Conservation (phyloP, 2,888 invertebrate species). For the Phanerotoma sp. region DNA sequence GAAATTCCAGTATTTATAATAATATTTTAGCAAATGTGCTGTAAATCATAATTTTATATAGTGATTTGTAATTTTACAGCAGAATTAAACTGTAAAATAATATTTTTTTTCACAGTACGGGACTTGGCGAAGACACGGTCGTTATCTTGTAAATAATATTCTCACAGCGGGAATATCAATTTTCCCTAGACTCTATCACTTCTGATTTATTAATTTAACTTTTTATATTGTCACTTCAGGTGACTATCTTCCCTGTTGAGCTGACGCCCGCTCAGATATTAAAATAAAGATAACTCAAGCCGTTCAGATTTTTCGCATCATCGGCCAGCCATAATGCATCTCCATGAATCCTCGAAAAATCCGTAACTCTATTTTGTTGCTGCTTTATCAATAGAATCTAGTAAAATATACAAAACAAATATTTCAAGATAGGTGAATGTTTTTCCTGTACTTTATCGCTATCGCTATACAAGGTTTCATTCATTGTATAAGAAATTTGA, state of each 20-base stretch:
- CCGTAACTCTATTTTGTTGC: neutral
- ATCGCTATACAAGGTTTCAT: neutral
- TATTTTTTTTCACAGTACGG: too few relatives aligned
- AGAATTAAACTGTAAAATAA: too few relatives aligned
- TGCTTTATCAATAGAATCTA: neutral
- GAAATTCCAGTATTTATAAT: too few relatives aligned
- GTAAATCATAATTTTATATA: too few relatives aligned
- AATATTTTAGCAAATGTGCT: too few relatives aligned
- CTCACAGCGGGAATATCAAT: slow-evolving; percentile 55
- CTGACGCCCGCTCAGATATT: too few relatives aligned
- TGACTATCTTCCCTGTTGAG: neutral
- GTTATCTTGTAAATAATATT: slow-evolving; percentile 58
- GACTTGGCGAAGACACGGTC: slow-evolving; percentile 56
- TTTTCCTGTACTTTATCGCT: neutral
- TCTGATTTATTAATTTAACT: slow-evolving; percentile 11
- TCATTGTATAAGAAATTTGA: neutral
- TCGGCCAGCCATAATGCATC: slow-evolving; percentile 10
- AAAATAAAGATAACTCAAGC: too few relatives aligned
- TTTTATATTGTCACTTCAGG: neutral
- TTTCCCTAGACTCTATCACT: slow-evolving; percentile 36
- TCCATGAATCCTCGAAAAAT: neutral
- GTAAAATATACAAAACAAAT: neutral
- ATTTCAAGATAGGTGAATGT: neutral
- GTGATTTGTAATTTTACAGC: too few relatives aligned
- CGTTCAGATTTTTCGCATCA: slow-evolving; percentile 18